Percentiles rank a stretch among this genome's conserved stretches.
phyloP scores from a whole-genome alignment of 1,140 invertebrate species.

The Cydia fagiglandana region DNA sequence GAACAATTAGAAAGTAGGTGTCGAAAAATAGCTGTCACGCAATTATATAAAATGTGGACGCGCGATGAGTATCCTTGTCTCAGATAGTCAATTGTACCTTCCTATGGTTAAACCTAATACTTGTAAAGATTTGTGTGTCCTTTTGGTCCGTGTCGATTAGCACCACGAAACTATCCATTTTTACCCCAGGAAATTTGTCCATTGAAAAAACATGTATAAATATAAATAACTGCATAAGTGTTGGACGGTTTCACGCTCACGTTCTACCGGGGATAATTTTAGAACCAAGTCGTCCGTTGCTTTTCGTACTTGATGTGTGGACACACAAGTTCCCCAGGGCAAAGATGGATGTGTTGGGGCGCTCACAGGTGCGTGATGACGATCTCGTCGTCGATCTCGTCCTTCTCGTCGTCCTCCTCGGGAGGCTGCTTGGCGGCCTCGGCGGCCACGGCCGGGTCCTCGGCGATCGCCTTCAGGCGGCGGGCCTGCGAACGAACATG shows the following conservation, averaged over 20 bases:
- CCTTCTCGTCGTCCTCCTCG: conserved; percentile 90
- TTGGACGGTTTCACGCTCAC: neutral
- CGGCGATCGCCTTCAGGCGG: conserved; percentile 82
- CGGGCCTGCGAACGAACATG: conserved; percentile 55
- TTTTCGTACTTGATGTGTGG: neutral
- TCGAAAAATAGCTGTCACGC: neutral
- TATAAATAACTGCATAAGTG: neutral
- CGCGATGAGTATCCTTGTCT: neutral
- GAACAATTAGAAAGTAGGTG: neutral
- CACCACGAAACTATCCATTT: conserved; percentile 4
- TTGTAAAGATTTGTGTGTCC: conserved; percentile 5
- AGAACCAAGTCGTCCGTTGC: neutral
- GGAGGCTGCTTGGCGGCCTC: conserved; percentile 75
- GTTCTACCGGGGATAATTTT: neutral
- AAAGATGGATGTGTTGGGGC: neutral
- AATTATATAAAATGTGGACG: neutral
- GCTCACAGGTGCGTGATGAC: conserved; percentile 89
- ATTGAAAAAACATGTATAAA: neutral
- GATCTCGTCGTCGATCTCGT: conserved; percentile 91
- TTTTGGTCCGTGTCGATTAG: conserved; percentile 11
- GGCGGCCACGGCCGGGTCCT: conserved; percentile 83
- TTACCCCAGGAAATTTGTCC: neutral
- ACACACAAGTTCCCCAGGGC: neutral
- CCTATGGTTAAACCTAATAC: neutral
- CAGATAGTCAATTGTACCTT: neutral